Percentiles rank a stretch among this genome's conserved stretches.
Conservation (phyloP, 1,140 invertebrate species). For the Heterodera schachtii region DNA sequence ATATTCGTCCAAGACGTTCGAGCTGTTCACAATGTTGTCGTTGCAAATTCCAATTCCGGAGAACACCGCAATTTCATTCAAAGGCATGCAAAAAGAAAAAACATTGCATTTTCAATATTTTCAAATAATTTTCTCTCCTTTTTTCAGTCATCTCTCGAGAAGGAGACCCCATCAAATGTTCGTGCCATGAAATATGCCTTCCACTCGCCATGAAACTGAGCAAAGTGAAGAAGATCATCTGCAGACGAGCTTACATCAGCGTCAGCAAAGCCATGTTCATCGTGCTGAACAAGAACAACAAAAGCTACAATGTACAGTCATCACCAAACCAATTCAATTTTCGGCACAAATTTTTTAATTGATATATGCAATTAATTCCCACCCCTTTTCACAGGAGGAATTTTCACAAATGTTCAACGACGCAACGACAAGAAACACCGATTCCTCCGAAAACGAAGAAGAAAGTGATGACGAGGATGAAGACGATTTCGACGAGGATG, state of each 20-base stretch:
- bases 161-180: too few species aligned
- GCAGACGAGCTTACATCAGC: not conserved
- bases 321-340: too few species aligned
- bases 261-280: not conserved
- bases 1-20: conserved; percentile 80
- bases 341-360: not conserved
- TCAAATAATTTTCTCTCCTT: too few species aligned
- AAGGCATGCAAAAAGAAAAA: not conserved
- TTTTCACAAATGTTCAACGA: not conserved
- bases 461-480: not conserved
- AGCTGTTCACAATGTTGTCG: conserved; percentile 84
- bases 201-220: not conserved
- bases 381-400: not conserved
- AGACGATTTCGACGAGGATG: not conserved
- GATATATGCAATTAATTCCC: not conserved
- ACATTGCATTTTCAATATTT: too few species aligned
- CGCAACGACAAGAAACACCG: not conserved
- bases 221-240: not conserved
- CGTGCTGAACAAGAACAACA: not conserved
- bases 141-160: too few species aligned
- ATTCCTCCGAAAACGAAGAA: not conserved
- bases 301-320: not conserved
- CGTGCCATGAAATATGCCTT: not conserved
- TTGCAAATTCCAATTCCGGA: conserved; percentile 74
- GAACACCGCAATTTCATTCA: conserved; percentile 17